Conservation (phyloP, 1,140 invertebrate genomes). For the Nixonia krombeini region DNA sequence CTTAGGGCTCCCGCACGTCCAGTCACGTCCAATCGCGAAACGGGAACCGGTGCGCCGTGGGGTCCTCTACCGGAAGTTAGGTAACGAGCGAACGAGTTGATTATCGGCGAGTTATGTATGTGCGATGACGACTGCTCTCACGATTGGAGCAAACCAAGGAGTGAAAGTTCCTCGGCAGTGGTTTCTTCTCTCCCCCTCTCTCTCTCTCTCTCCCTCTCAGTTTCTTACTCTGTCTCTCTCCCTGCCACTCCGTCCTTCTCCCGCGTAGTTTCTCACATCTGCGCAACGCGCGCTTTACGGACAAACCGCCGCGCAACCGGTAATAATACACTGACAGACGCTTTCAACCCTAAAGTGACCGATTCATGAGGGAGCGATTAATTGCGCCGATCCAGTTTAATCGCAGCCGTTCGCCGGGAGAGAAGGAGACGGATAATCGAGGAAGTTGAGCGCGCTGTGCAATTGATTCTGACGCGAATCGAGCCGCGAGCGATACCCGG, state of each 20-base stretch:
- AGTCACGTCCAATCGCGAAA: conserved; percentile 14
- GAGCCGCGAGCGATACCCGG: conserved; percentile 17
- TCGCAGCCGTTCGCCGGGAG: conserved; percentile 22
- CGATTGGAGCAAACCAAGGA: conserved; percentile 22
- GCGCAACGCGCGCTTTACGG: conserved; percentile 5
- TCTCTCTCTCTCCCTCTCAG: not conserved
- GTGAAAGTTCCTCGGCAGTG: conserved; percentile 27
- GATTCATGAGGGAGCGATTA: conserved; percentile 32
- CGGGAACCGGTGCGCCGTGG: conserved; percentile 24
- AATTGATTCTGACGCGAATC: conserved; percentile 39
- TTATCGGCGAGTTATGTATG: conserved; percentile 39
- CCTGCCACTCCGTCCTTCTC: not conserved
- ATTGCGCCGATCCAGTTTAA: conserved; percentile 41
- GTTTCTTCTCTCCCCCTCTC: not conserved
- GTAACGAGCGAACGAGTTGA: conserved; percentile 45
- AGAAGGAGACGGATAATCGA: conserved; percentile 45
- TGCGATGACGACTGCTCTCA: conserved; percentile 45
- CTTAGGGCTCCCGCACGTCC: no score
- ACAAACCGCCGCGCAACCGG: conserved; percentile 9
- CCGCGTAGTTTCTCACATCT: conserved; percentile 4
- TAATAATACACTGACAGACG: conserved; percentile 43
- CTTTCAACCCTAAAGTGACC: conserved; percentile 32
- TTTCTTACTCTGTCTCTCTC: not conserved
- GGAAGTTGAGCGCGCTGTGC: conserved; percentile 35
- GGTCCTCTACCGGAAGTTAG: conserved; percentile 36